Evolutionary conservation across 2,888 invertebrate genomes (phyloP), one percentile per base, ranked within the genome.

Genomic region (Notodromas monacha): DNA sequence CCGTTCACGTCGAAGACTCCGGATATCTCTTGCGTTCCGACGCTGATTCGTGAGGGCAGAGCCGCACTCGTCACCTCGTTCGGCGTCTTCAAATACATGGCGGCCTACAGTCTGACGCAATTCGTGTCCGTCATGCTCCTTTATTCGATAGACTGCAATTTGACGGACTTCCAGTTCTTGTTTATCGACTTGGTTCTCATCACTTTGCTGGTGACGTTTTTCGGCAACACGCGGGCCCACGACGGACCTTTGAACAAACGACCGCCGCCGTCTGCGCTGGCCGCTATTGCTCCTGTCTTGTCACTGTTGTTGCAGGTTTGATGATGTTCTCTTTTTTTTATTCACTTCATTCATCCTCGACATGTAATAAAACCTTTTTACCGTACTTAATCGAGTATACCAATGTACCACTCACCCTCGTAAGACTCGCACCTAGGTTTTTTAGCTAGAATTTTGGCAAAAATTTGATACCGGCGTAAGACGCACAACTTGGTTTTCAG

Each of bases 71-170:
- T 74, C 36, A 79, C 79, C 1, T 74, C 73, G 27, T 77, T 79
- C 49, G 73, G 74, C 3, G 65, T 74, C 33, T 76, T 79, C 52
- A 77, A 77, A 45, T 79, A 70, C 49, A 79, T 79, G 72, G 72
- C 74, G 33, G 60, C 69, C 38, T 79, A 77, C 51, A 74, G 74
- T 33, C 55, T 84, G 26, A 76, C 76, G 31, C 79, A 84, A 54
- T 84, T 59, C 40, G 42, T 51, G 5, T 51, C 58, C 26, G 56
- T 60, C 16, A 46, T 56, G 36, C 45, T 58, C 21, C 42, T 60
- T 2, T 60, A 60, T 40, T 52, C 47, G 39, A 43, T 49, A 33
- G 70, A 76, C 40, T 43, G 46, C 13, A 51, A n/a, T 21, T 37
- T 54, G 34, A 48, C 52, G 16, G 53, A 54, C 36, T 42, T 46